Conservation (phyloP, 2,888 invertebrate genomes). For the Nemotelus pantherinus region DNA sequence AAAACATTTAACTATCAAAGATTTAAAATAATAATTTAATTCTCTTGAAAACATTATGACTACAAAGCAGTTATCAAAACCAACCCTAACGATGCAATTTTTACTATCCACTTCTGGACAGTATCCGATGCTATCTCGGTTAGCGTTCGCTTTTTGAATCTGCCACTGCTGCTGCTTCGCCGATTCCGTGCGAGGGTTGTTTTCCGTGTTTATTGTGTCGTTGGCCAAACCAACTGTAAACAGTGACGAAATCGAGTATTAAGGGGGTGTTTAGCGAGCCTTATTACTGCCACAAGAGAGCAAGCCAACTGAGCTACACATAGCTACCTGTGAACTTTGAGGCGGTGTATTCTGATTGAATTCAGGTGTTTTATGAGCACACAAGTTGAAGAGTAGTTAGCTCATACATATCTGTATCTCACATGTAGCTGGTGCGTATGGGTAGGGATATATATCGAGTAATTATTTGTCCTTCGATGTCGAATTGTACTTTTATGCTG, state of each 20-base stretch:
- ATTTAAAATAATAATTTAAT: no score
- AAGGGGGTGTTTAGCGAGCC: conserved; percentile 11
- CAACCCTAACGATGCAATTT: no score
- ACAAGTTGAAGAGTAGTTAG: conserved; percentile 32
- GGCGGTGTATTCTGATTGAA: conserved; percentile 55
- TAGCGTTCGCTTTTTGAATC: conserved; percentile 10
- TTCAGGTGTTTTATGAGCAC: conserved; percentile 54
- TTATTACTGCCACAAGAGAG: neutral
- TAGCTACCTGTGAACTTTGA: conserved; percentile 41
- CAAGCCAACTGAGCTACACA: neutral
- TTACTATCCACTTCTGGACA: conserved; percentile 35
- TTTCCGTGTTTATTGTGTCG: conserved; percentile 23
- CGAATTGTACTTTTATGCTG: neutral
- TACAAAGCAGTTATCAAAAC: no score
- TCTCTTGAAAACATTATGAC: no score
- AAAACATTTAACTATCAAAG: no score
- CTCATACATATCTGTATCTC: conserved; percentile 40
- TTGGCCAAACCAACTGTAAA: conserved; percentile 34
- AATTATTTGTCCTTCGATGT: conserved; percentile 47
- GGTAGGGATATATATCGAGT: conserved; percentile 40
- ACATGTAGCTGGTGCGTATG: neutral
- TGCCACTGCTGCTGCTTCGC: neutral
- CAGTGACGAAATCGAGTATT: conserved; percentile 20
- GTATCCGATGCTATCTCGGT: conserved; percentile 39
- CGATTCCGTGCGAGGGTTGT: conserved; percentile 16